Evolutionary conservation across 2,113 vertebrate genomes (phyloP), one percentile per base, ranked within the genome.

Genomic region (Datnioides undecimradiatus): DNA sequence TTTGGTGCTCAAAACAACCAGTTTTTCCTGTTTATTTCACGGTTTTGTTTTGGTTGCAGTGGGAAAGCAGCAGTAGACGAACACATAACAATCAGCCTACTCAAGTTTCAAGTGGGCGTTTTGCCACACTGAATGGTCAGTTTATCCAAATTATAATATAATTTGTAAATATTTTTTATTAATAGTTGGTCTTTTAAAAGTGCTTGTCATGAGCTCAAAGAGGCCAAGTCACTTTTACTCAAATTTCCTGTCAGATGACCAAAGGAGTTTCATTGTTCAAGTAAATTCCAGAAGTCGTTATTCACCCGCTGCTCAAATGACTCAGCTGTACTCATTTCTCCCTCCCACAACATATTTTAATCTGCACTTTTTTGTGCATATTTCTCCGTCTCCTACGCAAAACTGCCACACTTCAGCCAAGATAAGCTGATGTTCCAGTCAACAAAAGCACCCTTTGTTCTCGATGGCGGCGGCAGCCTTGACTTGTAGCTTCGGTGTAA

Each of bases 371-470:
- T 36, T 40, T 27, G 36, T 63, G 16, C 55, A 62, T 51, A 43
- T 63, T 38, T 70, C 7, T n/a, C 9, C 4, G 6, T 3, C 31
- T 73, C 66, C 55, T 2, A 54, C 69, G 60, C 59, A 62, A 36
- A 76, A 51, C 45, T 29, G 21, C 27, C 58, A 19, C 19, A 27
- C 38, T 34, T 46, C 55, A 55, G 55, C 54, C 55, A 63, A 25
- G 48, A 36, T 34, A 62, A 45, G 10, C 40, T 49, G 43, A 46
- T 45, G 34, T 49, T 41, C 31, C 13, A 11, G 23, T 27, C 41
- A 34, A 82, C 63, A 40, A 64, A 58, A 23, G 72, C 6, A 0
- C 6, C 16, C 25, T 12, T 78, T 83, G 60, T 78, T 51, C 48
- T n/a, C 4, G 0, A 1, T 2, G 34, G 54, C 43, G 34, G 54